Evolutionary conservation across 2,113 vertebrate genomes (phyloP).

Genomic region (Chaetodon auriga): DNA sequence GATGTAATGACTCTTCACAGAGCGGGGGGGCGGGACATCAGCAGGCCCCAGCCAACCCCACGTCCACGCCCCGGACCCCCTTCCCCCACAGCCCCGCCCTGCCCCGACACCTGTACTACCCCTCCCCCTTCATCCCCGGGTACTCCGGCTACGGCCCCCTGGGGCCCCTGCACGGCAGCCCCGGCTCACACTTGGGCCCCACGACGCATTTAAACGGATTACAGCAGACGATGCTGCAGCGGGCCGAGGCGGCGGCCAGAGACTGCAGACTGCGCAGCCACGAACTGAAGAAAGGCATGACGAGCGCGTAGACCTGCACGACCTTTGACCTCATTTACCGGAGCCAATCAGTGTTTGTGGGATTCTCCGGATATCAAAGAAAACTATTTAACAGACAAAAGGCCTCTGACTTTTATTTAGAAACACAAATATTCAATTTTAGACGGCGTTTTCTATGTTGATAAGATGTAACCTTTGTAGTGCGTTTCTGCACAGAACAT

Average conservation of each 20-base stretch:
- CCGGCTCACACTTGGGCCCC: slow-evolving; percentile 76
- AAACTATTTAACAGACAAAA: background rate
- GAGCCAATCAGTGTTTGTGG: background rate
- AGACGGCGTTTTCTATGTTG: slow-evolving; percentile 70
- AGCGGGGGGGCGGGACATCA: slow-evolving; percentile 57
- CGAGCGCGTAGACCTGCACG: slow-evolving; percentile 80
- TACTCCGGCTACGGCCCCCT: slow-evolving; percentile 92
- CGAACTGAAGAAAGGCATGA: slow-evolving; percentile 91
- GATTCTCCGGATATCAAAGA: background rate
- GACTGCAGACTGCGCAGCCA: slow-evolving; percentile 88
- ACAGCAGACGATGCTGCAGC: slow-evolving; percentile 90
- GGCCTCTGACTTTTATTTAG: slow-evolving; percentile 39
- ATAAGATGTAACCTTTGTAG: slow-evolving; percentile 68
- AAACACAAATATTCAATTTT: slow-evolving; percentile 28
- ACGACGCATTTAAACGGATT: slow-evolving; percentile 90
- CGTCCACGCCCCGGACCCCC: slow-evolving; percentile 81
- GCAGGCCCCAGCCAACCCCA: slow-evolving; percentile 63
- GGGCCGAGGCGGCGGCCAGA: slow-evolving; percentile 87
- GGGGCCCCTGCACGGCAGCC: slow-evolving; percentile 86
- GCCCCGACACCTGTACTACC: slow-evolving; percentile 90
- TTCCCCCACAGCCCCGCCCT: slow-evolving; percentile 87
- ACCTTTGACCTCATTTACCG: background rate
- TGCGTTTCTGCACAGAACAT: slow-evolving; percentile 57
- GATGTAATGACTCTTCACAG: slow-evolving; percentile 70
- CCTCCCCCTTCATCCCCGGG: slow-evolving; percentile 89